A percentile compares a stretch with the other conserved stretches of the same genome.
Evolutionary conservation across 2,113 vertebrate species (phyloP).

Genomic region (Alosa alosa): DNA sequence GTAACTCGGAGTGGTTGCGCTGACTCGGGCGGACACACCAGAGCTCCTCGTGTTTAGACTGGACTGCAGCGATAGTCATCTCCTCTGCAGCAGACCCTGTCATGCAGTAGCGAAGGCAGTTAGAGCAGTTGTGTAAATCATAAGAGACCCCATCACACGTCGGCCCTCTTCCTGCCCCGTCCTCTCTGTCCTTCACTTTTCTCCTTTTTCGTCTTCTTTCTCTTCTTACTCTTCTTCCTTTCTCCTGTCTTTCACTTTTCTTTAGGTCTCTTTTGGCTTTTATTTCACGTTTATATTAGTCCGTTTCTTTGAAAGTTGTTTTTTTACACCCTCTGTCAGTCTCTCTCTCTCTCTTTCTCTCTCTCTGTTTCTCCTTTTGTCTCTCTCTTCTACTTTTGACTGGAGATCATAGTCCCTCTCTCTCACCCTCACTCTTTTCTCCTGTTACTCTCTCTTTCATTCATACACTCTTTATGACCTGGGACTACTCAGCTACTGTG

Average conservation of each 20-base stretch:
- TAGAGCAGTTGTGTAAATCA: neutral
- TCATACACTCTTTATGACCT: too few species aligned
- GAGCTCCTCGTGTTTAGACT: slow-evolving; percentile 28
- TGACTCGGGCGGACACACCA: slow-evolving; percentile 40
- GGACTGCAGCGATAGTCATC: neutral
- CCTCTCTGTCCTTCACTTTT: neutral
- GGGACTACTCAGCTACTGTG: too few species aligned
- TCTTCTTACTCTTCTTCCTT: too few species aligned
- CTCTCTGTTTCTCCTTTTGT: too few species aligned
- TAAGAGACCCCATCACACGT: neutral
- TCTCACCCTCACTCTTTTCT: too few species aligned
- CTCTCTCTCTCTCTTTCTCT: neutral
- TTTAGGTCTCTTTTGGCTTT: neutral
- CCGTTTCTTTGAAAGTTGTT: neutral
- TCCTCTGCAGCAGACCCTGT: neutral
- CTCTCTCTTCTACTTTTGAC: too few species aligned
- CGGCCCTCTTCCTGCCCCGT: neutral
- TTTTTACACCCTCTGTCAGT: neutral
- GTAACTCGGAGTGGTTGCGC: slow-evolving; percentile 45
- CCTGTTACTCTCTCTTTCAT: too few species aligned
- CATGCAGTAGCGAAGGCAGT: neutral
- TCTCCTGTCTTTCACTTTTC: neutral
- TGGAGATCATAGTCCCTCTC: too few species aligned
- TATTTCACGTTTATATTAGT: neutral
- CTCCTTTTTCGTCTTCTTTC: neutral